Evolutionary conservation across 2,797 vertebrate species (phyloP).

Genomic region (Cetoscarus ocellatus): DNA sequence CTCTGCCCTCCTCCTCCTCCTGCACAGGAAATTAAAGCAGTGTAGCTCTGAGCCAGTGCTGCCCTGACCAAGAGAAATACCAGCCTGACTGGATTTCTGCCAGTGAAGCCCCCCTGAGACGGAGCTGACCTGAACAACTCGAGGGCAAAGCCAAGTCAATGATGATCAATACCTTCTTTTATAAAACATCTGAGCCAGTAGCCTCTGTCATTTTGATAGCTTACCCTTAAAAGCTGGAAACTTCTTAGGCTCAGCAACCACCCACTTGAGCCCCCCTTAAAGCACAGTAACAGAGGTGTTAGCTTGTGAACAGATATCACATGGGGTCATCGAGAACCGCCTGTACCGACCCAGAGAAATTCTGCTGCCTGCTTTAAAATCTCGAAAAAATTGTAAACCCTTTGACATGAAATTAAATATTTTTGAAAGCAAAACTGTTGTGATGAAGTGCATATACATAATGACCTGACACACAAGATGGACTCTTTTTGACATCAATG

Average conservation of each 20-base stretch:
- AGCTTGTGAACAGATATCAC: neutral
- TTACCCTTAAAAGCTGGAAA: slow-evolving; percentile 20
- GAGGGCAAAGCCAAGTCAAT: slow-evolving; percentile 6
- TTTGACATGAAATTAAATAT: too few relatives aligned
- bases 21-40: slow-evolving; percentile 47
- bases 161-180: slow-evolving; percentile 24
- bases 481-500: too few relatives aligned
- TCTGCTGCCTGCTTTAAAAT: neutral
- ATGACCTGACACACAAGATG: too few relatives aligned
- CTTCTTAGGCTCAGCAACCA: neutral
- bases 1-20: slow-evolving; percentile 12
- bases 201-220: neutral
- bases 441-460: too few relatives aligned
- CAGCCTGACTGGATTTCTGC: slow-evolving; percentile 41
- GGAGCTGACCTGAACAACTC: slow-evolving; percentile 19
- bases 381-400: neutral
- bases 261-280: neutral
- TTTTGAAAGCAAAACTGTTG: too few relatives aligned
- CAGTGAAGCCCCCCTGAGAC: slow-evolving; percentile 13
- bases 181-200: slow-evolving; percentile 13
- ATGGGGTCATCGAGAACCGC: neutral
- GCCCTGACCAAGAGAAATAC: slow-evolving; percentile 38
- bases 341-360: neutral
- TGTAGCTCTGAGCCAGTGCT: slow-evolving; percentile 35
- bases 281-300: neutral